Conservation (phyloP, 2,888 invertebrate genomes). For the Tetragnatha montana region DNA sequence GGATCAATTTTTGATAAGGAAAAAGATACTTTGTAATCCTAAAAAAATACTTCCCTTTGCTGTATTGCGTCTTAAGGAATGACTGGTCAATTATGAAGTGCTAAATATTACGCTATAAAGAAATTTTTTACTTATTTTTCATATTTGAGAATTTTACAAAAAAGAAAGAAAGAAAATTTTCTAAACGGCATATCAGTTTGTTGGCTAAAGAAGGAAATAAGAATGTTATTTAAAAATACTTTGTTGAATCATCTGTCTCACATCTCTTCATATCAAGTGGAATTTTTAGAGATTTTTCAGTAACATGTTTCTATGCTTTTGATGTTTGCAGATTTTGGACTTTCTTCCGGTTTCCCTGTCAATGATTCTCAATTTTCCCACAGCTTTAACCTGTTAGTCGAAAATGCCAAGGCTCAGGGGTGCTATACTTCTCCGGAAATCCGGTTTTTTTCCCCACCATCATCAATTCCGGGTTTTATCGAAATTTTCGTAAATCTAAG, state of each 20-base stretch:
- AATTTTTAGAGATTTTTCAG: neutral
- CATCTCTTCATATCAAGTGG: constrained; percentile 25
- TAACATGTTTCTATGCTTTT: constrained; percentile 5
- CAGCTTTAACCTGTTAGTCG: neutral
- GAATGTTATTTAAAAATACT: neutral
- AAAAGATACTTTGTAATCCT: too few relatives aligned
- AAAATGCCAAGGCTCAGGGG: too few relatives aligned
- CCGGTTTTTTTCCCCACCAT: too few relatives aligned
- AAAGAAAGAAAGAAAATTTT: neutral
- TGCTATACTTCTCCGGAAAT: too few relatives aligned
- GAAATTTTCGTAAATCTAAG: too few relatives aligned
- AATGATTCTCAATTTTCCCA: neutral
- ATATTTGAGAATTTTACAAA: neutral
- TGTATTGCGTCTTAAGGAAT: too few relatives aligned
- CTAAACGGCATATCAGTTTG: neutral
- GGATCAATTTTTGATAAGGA: too few relatives aligned
- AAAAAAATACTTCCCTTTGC: too few relatives aligned
- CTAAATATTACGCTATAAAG: neutral
- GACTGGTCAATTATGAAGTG: neutral
- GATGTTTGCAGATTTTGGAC: constrained; percentile 21
- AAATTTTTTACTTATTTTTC: neutral
- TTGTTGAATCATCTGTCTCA: constrained; percentile 27
- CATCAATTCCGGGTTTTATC: too few relatives aligned
- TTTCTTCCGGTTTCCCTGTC: neutral
- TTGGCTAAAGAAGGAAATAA: neutral